Evolutionary conservation across 2,797 vertebrate species (phyloP).

Genomic region (Mormyrops attenuatus): DNA sequence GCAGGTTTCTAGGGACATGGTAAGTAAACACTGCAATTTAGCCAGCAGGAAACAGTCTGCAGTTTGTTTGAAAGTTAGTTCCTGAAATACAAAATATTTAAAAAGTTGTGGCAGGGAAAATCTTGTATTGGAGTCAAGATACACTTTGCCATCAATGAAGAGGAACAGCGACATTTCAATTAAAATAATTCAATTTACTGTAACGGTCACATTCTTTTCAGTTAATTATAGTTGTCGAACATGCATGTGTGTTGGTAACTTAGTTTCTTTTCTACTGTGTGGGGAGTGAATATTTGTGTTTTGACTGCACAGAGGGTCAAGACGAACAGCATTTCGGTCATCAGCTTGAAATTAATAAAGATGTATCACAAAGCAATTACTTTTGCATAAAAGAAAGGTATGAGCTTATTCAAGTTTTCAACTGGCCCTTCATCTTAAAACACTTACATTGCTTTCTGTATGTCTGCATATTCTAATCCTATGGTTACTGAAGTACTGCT

Average conservation of each 20-base stretch:
- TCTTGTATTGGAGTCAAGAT: neutral
- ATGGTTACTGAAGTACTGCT: neutral
- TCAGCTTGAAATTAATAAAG: neutral
- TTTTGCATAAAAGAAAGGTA: neutral
- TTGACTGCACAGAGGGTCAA: neutral
- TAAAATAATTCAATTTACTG: constrained; percentile 2
- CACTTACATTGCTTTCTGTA: neutral
- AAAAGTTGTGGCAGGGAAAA: neutral
- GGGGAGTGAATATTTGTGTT: neutral
- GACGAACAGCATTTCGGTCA: neutral
- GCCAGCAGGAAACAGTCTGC: neutral
- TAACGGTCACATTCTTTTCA: neutral
- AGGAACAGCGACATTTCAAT: neutral
- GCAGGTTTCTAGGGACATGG: neutral
- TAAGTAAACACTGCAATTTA: neutral
- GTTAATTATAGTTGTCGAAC: neutral
- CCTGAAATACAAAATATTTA: neutral
- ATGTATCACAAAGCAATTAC: neutral
- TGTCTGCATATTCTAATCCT: neutral
- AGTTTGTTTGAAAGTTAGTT: neutral
- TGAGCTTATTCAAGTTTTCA: neutral
- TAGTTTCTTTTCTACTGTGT: neutral
- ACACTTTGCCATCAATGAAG: neutral
- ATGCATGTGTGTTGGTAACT: neutral
- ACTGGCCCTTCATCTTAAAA: neutral